phyloP scores from a whole-genome alignment of 2,797 vertebrate species.

The Acrocephalus scirpaceus region DNA sequence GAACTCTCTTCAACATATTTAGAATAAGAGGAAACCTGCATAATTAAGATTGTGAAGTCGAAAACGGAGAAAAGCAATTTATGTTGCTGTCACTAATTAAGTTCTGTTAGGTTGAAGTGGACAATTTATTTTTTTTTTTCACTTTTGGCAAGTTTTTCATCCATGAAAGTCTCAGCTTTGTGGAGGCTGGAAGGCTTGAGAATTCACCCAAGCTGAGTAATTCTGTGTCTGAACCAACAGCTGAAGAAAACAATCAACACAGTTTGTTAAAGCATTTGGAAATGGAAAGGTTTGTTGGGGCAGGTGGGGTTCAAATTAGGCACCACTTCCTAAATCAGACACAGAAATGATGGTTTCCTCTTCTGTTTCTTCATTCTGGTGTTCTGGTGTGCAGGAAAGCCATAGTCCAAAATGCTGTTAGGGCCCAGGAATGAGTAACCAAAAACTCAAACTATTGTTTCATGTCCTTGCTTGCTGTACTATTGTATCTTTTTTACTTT shows the following conservation, averaged over 20 bases:
- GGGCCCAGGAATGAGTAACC: background rate
- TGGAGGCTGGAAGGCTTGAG: background rate
- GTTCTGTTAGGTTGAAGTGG: background rate
- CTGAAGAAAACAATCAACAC: background rate
- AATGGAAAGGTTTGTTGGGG: background rate
- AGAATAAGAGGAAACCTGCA: background rate
- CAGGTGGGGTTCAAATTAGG: background rate
- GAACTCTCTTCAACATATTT: background rate
- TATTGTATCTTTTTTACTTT: background rate
- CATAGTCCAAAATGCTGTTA: background rate
- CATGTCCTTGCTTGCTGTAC: background rate
- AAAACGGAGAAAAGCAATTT: background rate
- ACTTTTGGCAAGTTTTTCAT: background rate
- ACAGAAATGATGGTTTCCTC: background rate
- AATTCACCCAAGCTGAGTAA: background rate
- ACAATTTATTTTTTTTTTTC: background rate
- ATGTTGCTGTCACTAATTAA: background rate
- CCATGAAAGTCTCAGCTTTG: background rate
- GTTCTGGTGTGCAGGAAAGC: background rate
- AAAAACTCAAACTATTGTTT: background rate
- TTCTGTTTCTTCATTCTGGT: background rate
- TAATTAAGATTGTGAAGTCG: background rate
- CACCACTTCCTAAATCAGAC: background rate
- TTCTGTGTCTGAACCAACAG: background rate
- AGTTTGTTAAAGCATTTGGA: background rate